phyloP scores from a whole-genome alignment of 2,888 invertebrate genomes.

The Apamea crenata region DNA sequence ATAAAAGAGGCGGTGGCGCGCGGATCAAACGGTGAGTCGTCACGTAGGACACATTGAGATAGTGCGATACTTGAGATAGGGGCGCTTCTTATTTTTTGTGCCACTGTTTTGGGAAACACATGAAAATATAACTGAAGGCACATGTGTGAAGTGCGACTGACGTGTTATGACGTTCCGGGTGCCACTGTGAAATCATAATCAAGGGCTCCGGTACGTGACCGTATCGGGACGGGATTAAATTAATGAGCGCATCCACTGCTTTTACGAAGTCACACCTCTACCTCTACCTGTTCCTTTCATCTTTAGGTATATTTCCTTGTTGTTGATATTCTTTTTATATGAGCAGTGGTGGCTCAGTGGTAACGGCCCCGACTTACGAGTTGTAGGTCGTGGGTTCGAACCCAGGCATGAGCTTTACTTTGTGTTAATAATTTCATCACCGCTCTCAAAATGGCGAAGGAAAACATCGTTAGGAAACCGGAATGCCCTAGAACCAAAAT shows the following conservation, averaged over 20 bases:
- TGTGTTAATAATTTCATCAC: background rate
- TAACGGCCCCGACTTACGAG: background rate
- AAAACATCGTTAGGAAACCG: background rate
- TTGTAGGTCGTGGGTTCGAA: background rate
- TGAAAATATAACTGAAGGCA: slow-evolving; percentile 78
- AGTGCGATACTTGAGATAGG: slow-evolving; percentile 81
- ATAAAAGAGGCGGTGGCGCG: slow-evolving; percentile 83
- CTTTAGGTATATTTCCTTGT: background rate
- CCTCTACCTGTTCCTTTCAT: slow-evolving; percentile 1
- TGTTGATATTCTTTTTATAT: background rate
- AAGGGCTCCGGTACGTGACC: slow-evolving; percentile 76
- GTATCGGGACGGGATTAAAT: slow-evolving; percentile 60
- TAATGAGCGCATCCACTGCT: slow-evolving; percentile 32
- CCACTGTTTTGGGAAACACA: slow-evolving; percentile 83
- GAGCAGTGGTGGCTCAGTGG: background rate
- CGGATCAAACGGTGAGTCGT: slow-evolving; percentile 82
- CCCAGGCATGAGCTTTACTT: background rate
- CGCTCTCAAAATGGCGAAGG: background rate
- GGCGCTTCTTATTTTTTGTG: slow-evolving; percentile 85
- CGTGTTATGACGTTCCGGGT: slow-evolving; percentile 79
- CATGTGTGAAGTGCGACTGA: slow-evolving; percentile 80
- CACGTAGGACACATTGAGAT: slow-evolving; percentile 87
- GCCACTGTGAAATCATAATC: slow-evolving; percentile 80
- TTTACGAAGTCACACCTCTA: slow-evolving; percentile 41
- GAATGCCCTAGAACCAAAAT: background rate